Conservation (phyloP, 2,113 vertebrate species). For the Eolophus roseicapilla region DNA sequence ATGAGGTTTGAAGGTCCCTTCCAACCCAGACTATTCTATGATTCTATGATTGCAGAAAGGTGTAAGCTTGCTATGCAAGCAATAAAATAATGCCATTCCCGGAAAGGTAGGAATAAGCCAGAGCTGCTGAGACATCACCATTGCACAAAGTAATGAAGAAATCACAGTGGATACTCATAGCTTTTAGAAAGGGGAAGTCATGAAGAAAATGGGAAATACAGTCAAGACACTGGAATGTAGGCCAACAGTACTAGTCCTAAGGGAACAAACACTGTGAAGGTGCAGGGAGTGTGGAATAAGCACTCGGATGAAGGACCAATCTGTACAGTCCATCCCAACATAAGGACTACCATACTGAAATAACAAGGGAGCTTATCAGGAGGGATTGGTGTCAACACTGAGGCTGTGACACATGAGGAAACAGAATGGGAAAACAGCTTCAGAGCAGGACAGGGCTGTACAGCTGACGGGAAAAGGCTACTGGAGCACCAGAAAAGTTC, state of each 20-base stretch:
- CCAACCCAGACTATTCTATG: not conserved
- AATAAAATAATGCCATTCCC: not conserved
- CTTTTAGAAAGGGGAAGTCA: not conserved
- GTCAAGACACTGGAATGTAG: not conserved
- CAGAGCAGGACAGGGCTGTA: not conserved
- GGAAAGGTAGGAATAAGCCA: not conserved
- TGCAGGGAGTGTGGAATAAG: not conserved
- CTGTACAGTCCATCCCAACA: not conserved
- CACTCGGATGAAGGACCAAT: fast-evolving
- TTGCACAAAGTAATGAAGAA: conserved; percentile 35
- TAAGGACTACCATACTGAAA: not conserved
- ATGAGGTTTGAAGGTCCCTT: not conserved
- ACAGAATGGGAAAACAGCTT: not conserved
- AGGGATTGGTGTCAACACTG: not conserved
- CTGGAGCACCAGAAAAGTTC: not conserved
- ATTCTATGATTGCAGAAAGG: not conserved
- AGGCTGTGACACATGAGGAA: not conserved
- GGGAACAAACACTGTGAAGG: not conserved
- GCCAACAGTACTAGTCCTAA: not conserved
- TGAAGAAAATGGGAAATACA: conserved; percentile 17
- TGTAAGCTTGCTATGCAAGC: not conserved
- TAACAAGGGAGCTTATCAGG: not conserved
- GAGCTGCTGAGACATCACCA: not conserved
- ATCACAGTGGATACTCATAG: not conserved
- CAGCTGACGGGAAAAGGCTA: not conserved